Base-by-base conservation (phyloP, 1,140 invertebrate species). In the Pseudomyrmex concolor region DNA sequence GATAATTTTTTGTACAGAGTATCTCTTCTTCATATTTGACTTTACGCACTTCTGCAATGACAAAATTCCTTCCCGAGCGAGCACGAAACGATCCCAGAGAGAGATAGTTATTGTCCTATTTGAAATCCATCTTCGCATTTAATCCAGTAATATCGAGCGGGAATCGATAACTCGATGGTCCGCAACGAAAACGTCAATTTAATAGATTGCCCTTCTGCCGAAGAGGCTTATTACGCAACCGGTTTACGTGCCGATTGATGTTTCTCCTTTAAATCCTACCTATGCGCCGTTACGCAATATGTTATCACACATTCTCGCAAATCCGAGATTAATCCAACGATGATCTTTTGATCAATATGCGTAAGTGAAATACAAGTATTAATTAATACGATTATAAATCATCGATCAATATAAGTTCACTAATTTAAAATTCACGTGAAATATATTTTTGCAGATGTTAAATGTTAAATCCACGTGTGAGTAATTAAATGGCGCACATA, bases 181-280 rank as follows among this genome's bases (percentile, higher is more conserved):
- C 51, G 60, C 60, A 48, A 83, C 34, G 51, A 77, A 78, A 78
- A 68, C 54, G 67, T 63, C 64, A 80, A 71, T 71, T 84, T 84
- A 71, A 25, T 59, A 78, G 59, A 80, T 63, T 71, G 50, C 57
- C 59, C 57, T 57, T 71, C 43, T 10, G 12, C 10, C 19, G 7
- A 10, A 78, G 64, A 78, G 64, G 59, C 34, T 5, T 25, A 48
- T 80, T 84, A 71, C 50, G 57, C 34, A 84, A 84, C 10, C 66
- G 15, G 51, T 78, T 34, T 84, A 77, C 45, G 25, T 62, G 50
- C 43, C 45, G 63, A 80, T 71, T 60, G 22, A 81, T 67, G 77
- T 54, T 67, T 51, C 60, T 72, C 22, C 48, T 68, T 77, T 34
- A 34, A 48, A 70, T 81, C 17, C 63, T 64, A 43, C 43, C 12